Base-by-base conservation (phyloP, 2,797 vertebrate genomes). In the Margarornis squamiger region DNA sequence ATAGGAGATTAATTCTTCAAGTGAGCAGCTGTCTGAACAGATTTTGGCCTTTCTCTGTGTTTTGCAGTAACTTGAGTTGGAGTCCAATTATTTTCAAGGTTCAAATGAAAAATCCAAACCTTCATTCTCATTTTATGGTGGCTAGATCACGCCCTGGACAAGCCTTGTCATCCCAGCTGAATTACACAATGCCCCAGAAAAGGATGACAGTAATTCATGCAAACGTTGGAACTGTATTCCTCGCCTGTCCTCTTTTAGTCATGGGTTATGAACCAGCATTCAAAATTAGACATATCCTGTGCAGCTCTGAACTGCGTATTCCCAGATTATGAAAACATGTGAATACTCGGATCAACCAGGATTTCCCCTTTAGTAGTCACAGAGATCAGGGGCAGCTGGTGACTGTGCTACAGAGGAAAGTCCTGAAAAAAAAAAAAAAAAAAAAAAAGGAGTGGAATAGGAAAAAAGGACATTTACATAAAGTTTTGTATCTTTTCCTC, bases 251-350 rank as follows among this genome's bases (percentile, higher is more conserved):
- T 73, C 79, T 74, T 66, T 93, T 93, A 95, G 86, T 82, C 92
- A 93, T 87, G 39, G 90, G 45, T 93, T 95, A 93, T 86, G 91
- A 95, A 94, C 62, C 88, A 92, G 71, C 41, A 76, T 94, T 55
- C 3, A 7, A 82, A 96, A 93, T 95, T 86, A 97, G 86, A 89
- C 91, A 95, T 63, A 96, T 96, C 96, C 95, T 96, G 91, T 93
- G 38, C 73, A 92, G 55, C 71, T 81, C 67, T 67, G 70, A 71
- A 61, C 76, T 88, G 83, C 17, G 48, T 79, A 62, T 90, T 94
- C 76, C 94, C 80, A 90, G 83, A 93, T 95, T 85, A 77, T 88
- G 90, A 97, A 95, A 79, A 29, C 92, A 94, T 21, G 59, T 86
- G 95, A 93, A 71, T 70, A 30, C 45, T 30, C 39, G 65, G 48